Evolutionary conservation across 1,140 invertebrate species (phyloP), one percentile per base, ranked within the genome.

Genomic region (Bactericera cockerelli): DNA sequence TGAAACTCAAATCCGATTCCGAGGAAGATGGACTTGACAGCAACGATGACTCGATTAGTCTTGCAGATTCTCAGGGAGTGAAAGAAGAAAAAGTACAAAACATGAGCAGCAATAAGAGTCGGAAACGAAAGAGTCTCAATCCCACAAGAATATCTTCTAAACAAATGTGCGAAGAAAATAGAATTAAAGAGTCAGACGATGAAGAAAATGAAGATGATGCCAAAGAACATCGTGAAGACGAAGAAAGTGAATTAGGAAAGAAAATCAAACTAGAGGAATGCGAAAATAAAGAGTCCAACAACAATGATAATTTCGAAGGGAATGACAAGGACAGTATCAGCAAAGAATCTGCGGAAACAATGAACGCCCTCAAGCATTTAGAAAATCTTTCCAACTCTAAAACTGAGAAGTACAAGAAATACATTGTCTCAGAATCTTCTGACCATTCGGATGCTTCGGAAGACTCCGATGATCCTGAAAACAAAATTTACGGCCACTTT

Each of bases 111-210:
- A 73, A 70, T 59, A 67, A 67, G 19, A 68, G 69, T 10, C 63
- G 91, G 54, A 93, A 95, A 73, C 75, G 93, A 55, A 97, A 96
- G 72, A 93, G 84, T 65, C 84, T 90, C 65, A 93, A 94, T 70
- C 93, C 92, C 0, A 92, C 87, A 0, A 78, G 89, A 19, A 19
- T 26, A 31, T 57, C 56, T 3, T 19, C 16, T n/a, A 57, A 61
- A 54, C 58, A 60, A 26, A 49, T 55, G 19, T 36, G 55, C 21
- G 55, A 63, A 22, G 60, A 63, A 36, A 62, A 62, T 16, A 42
- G 61, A 26, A 49, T 62, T 19, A 63, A 63, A 31, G 58, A 63
- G 26, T 36, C 39, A 16, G 60, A 60, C 22, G 61, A 56, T 25
- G 63, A 60, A 62, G 39, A 64, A 56, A 19, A 64, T 61, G 56